Conservation (phyloP, 2,113 vertebrate genomes). For the Varanus salvator region DNA sequence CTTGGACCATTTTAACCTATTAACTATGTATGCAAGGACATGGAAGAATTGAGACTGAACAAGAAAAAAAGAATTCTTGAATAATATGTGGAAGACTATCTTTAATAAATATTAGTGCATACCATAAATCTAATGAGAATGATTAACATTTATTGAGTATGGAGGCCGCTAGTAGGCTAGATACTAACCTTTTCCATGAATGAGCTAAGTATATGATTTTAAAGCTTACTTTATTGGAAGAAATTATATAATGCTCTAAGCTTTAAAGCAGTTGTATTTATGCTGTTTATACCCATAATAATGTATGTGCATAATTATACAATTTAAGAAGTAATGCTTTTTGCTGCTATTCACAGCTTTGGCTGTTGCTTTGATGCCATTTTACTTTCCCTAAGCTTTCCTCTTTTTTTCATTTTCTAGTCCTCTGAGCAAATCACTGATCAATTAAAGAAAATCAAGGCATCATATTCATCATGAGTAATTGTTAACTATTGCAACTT, state of each 20-base stretch:
- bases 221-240: not conserved
- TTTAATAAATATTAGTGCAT: too few relatives aligned
- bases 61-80: too few relatives aligned
- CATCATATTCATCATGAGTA: not conserved
- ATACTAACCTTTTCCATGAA: not conserved
- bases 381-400: not conserved
- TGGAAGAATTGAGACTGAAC: too few relatives aligned
- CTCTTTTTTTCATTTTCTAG: not conserved
- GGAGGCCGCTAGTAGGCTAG: too few relatives aligned
- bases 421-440: not conserved
- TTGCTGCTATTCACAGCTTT: not conserved
- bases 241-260: not conserved
- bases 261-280: not conserved
- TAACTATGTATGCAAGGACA: too few relatives aligned
- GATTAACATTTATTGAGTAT: too few relatives aligned
- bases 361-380: not conserved
- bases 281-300: not conserved
- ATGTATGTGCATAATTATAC: not conserved
- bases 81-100: too few relatives aligned
- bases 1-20: too few relatives aligned
- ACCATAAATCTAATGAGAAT: too few relatives aligned
- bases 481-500: too few relatives aligned
- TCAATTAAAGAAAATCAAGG: not conserved
- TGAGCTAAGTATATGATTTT: not conserved
- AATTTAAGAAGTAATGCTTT: not conserved